Evolutionary conservation across 2,888 invertebrate genomes (phyloP), one percentile per base, ranked within the genome.

Genomic region (Andricus quercusramuli): DNA sequence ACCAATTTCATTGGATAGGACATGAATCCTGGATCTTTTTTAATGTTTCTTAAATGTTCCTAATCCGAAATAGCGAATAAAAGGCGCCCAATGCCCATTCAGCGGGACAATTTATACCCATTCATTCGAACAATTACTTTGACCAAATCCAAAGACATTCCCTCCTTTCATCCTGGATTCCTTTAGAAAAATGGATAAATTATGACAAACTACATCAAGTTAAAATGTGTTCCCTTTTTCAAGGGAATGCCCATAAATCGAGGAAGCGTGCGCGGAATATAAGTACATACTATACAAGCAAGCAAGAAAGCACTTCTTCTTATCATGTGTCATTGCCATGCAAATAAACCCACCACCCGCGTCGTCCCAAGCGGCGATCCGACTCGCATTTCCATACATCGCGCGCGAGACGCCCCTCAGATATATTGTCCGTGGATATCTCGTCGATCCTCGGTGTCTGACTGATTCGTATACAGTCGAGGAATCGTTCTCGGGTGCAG

Each of bases 341-440:
- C 76, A 79, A 81, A 83, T 78, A 80, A 77, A 82, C 65, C 67
- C 66, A 77, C 82, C 82, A 81, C 82, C 83, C 82, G 82, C 78
- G 83, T 79, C 51, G 78, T 68, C 70, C 68, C 68, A 8, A 32
- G 82, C 78, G 82, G 79, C 51, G 78, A 65, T 77, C 68, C 68
- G 74, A 76, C 83, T 82, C 84, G 79, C 79, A 79, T 82, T 80
- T 79, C 82, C 79, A 79, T 81, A 74, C 76, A 77, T 70, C 51
- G 29, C 80, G 59, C 51, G 29, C 80, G 47, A 68, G 66, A 41
- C 77, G 67, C 77, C 77, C 77, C 79, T 59, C 25, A 67, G 65
- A 80, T 80, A 70, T 80, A 68, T 76, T 79, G 56, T 59, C 56
- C 76, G 68, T 77, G 56, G 79, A 79, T 77, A 77, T 25, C 74